Evolutionary conservation across 2,888 invertebrate species (phyloP).

Genomic region (Orchesella flavescens): DNA sequence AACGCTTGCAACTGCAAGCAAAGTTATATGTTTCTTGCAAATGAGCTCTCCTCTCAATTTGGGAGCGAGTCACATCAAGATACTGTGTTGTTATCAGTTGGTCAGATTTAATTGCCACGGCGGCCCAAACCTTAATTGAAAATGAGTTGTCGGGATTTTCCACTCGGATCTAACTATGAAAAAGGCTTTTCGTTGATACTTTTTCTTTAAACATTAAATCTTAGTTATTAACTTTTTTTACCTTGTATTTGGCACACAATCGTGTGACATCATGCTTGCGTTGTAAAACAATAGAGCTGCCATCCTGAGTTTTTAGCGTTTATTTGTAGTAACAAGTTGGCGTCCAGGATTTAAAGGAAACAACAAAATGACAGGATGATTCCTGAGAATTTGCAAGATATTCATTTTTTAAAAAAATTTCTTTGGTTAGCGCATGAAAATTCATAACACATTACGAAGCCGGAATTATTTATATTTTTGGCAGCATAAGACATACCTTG

Average conservation of each 20-base stretch:
- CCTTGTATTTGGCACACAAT: conserved; percentile 68
- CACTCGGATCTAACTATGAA: conserved; percentile 60
- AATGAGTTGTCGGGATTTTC: conserved; percentile 66
- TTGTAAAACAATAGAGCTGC: conserved; percentile 65
- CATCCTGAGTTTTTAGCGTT: conserved; percentile 46
- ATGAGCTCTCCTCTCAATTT: conserved; percentile 61
- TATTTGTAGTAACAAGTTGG: background rate
- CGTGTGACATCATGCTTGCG: conserved; percentile 67
- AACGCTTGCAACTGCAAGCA: conserved; percentile 61
- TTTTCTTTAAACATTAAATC: no score
- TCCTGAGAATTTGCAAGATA: background rate
- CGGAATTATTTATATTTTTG: no score
- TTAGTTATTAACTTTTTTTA: no score
- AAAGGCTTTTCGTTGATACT: no score
- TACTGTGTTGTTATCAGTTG: conserved; percentile 65
- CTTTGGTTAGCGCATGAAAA: no score
- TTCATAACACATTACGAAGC: no score
- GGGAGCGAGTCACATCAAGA: conserved; percentile 63
- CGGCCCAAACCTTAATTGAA: conserved; percentile 68
- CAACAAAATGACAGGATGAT: background rate
- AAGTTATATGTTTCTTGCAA: conserved; percentile 65
- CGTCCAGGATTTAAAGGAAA: background rate
- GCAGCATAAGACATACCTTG: conserved; percentile 45
- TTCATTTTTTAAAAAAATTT: background rate
- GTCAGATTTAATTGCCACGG: conserved; percentile 66